A percentile compares a stretch with the other conserved stretches of the same genome.
Conservation (phyloP, 2,888 invertebrate genomes). For the Temnothorax unifasciatus region DNA sequence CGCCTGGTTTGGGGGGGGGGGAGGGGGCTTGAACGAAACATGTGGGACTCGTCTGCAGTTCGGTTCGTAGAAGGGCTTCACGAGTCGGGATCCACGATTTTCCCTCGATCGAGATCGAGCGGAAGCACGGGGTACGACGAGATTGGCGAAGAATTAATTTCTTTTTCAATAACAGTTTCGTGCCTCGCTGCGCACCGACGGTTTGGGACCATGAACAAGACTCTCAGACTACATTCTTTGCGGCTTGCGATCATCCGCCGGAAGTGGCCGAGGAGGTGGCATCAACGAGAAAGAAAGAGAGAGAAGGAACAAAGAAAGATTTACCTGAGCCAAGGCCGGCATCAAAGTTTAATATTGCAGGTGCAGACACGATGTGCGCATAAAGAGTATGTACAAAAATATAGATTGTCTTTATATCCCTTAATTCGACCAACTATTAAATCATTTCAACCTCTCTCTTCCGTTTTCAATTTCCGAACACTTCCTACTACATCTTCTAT, state of each 20-base stretch:
- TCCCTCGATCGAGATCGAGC: conserved; percentile 41
- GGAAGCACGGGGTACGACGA: conserved; percentile 55
- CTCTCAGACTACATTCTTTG: conserved; percentile 61
- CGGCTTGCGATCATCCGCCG: conserved; percentile 67
- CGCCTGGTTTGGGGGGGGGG: no score
- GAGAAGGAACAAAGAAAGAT: conserved; percentile 36
- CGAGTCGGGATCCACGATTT: conserved; percentile 28
- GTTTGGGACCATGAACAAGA: conserved; percentile 69
- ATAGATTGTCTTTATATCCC: background rate
- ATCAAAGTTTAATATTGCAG: conserved; percentile 30
- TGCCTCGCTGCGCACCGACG: conserved; percentile 77
- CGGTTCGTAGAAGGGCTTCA: background rate
- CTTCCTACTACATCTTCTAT: conserved; percentile 38
- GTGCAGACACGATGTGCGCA: background rate
- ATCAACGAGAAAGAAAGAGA: conserved; percentile 31
- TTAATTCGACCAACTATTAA: conserved; percentile 82
- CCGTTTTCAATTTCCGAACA: conserved; percentile 15
- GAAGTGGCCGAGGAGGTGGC: conserved; percentile 71
- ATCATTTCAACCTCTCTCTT: conserved; percentile 63
- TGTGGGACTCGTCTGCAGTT: background rate
- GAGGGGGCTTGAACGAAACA: background rate
- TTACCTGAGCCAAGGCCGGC: conserved; percentile 26
- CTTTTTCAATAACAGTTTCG: conserved; percentile 79
- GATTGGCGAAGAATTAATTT: conserved; percentile 79
- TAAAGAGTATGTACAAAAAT: background rate